Evolutionary conservation across 2,797 vertebrate genomes (phyloP), one percentile per base, ranked within the genome.

Genomic region (Yasuhikotakia modesta): DNA sequence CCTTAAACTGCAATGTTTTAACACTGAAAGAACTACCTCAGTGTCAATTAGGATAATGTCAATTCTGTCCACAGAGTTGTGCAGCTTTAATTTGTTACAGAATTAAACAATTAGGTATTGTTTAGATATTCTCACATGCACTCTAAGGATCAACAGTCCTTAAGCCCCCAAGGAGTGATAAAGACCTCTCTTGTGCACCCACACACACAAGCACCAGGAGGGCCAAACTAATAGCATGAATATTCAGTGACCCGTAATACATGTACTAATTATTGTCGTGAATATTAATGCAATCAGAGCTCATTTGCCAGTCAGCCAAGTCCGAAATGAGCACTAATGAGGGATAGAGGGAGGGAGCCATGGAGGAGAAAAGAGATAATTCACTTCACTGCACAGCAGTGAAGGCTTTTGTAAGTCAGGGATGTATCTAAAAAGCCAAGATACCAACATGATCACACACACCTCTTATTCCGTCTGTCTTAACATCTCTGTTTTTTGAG

Each of bases 211-310:
- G 92, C 93, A 93, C 91, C 94, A 94, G 94, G 94, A 96, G 94
- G 95, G 91, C 94, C 94, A 93, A 95, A 95, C 95, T 97, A 96
- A 96, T 96, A 96, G 94, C 95, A 96, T 97, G 96, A 97, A 97
- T 98, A 97, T 97, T 97, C 96, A 98, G 96, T 95, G 96, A 97
- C 96, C 95, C 96, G 94, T 95, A 94, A 95, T 96, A 88, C 87
- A 82, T 90, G 89, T 88, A 96, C 95, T 97, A 97, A 98, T 98
- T 98, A 97, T 94, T 91, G 93, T 96, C 95, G 98, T 98, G 96
- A 98, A 98, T 98, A 98, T 98, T 98, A 97, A 98, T 98, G 95
- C 67, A 90, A 94, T 96, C 93, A 95, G 95, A 95, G 93, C 93
- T 89, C 86, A 86, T 87, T 92, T 90, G 92, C 92, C 93, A 92